These are phyloP conservation scores for Siniperca undulata DNA, from an alignment of 2,797 vertebrate species.

Conservation along the genomic window DNA sequence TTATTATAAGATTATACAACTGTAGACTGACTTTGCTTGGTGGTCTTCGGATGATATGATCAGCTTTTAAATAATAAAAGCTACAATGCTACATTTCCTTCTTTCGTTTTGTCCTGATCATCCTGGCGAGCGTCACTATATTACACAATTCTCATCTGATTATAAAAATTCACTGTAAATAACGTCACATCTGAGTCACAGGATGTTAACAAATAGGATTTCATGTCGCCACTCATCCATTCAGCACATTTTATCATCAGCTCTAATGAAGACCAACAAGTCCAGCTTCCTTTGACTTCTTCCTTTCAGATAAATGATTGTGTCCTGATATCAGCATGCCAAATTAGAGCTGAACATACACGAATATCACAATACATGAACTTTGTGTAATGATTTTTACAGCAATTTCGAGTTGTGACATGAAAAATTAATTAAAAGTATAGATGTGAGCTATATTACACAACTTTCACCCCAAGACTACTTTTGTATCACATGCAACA, in stretches of 20 bases:
- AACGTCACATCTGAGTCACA: neutral
- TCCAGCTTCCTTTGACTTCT: neutral
- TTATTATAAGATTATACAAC: neutral
- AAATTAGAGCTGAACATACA: neutral
- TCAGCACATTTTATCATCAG: neutral
- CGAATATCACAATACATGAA: neutral
- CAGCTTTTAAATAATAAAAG: neutral
- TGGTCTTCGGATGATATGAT: neutral
- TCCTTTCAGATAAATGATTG: neutral
- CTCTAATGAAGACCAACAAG: neutral
- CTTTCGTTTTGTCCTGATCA: neutral
- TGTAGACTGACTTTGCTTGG: neutral
- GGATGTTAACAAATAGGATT: accelerated
- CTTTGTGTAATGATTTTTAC: neutral
- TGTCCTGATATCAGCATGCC: neutral
- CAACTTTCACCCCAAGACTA: neutral
- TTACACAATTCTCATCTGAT: neutral
- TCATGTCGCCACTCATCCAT: neutral
- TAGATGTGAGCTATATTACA: neutral
- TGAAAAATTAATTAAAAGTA: neutral
- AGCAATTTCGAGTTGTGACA: neutral
- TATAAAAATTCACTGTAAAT: neutral
- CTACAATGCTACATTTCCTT: neutral
- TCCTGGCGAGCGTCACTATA: accelerated
- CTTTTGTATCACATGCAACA: neutral